Evolutionary conservation across 2,113 vertebrate species (phyloP), one percentile per base, ranked within the genome.

Genomic region (Cepphus grylle): DNA sequence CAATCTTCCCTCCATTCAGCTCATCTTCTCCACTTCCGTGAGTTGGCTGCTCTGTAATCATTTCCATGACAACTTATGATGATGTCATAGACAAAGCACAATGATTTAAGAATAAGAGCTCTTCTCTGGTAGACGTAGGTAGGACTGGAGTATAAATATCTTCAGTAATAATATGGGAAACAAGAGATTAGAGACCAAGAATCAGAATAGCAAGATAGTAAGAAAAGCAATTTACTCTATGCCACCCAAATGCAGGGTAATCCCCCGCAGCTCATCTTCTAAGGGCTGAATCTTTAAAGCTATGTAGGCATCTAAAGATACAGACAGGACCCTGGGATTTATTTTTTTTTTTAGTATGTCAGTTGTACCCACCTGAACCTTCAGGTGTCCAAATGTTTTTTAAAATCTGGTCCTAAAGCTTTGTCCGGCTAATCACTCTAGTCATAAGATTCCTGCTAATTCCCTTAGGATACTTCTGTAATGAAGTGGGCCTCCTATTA

Each of bases 41-140:
- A 77, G 42, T 9, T 88, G 81, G 62, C 49, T 66, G 53, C 59
- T 86, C 85, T 81, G 61, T 45, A 73, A 81, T 94, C 8, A 86
- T 88, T 95, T 95, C 87, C 95, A 90, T 74, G 91, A 76, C 78
- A 95, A 78, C 6, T 78, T 94, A 22, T 55, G 58, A 93, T 77
- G 71, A 91, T 91, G 74, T 71, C 81, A 95, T 22, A 55, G 62
- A 62, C 53, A 95, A 91, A 90, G 50, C 25, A 86, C 61, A 84
- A 73, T 47, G 61, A 73, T 84, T 90, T 88, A 82, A 77, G 66
- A 95, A 50, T 15, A 89, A 83, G 49, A 81, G 15, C 55, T 86
- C 78, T 91, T 67, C 58, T 73, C 52, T 70, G 53, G 62, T 74
- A 86, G 79, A 88, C 6, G 74, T 83, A 66, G 30, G 70, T 85